These are phyloP conservation scores for Climacteris rufus DNA, from an alignment of 2,113 vertebrate species.

Conservation along the genomic window DNA sequence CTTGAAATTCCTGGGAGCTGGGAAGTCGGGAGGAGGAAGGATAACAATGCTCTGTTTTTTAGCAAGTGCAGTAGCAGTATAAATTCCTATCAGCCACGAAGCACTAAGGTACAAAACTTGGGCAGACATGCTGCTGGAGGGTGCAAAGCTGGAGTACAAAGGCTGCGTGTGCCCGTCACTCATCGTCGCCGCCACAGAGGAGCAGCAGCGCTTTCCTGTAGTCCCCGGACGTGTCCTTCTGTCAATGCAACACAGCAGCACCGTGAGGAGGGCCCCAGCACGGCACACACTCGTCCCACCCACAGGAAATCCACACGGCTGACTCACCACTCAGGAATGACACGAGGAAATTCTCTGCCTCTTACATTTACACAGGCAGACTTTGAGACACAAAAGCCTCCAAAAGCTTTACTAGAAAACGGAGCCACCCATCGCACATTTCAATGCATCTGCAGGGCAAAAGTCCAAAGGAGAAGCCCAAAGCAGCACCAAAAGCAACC, in stretches of 20 bases:
- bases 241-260: slow-evolving; percentile 47
- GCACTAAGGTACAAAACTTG: background rate
- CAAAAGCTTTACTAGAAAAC: background rate
- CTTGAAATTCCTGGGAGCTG: background rate
- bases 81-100: background rate
- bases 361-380: background rate
- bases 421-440: background rate
- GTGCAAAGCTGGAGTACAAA: slow-evolving; percentile 16
- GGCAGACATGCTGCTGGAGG: background rate
- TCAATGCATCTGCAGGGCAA: background rate
- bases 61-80: background rate
- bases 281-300: background rate
- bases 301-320: background rate
- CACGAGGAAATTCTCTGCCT: background rate
- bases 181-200: slow-evolving; percentile 88
- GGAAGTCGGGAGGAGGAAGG: background rate
- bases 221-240: slow-evolving; percentile 91
- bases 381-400: background rate
- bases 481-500: background rate
- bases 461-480: background rate
- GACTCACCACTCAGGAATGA: background rate
- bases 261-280: background rate
- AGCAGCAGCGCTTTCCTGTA: slow-evolving; percentile 89
- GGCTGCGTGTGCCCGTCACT: slow-evolving; percentile 18
- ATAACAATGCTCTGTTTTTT: background rate